Conservation (phyloP, 2,113 vertebrate species). For the Mesocricetus auratus region DNA sequence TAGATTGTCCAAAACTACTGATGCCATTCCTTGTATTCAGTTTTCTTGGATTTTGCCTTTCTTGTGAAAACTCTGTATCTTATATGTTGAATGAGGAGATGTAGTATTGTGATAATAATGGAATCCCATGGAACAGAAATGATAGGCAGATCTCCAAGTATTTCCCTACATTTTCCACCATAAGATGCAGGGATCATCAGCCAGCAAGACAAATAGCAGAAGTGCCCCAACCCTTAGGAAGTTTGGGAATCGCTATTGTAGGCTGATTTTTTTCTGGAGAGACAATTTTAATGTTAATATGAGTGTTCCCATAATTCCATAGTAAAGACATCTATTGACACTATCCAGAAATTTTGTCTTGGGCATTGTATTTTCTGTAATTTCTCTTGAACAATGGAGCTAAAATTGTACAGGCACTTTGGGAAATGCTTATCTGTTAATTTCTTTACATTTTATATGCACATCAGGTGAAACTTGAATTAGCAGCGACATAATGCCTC, state of each 20-base stretch:
- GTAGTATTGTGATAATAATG: background rate
- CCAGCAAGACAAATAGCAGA: background rate
- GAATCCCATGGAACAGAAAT: background rate
- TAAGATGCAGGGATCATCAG: background rate
- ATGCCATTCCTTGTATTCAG: background rate
- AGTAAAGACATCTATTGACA: background rate
- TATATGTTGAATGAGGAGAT: background rate
- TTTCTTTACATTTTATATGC: constrained; percentile 12
- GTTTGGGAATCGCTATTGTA: background rate
- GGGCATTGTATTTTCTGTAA: constrained; percentile 10
- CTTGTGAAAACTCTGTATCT: background rate
- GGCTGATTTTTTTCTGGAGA: background rate
- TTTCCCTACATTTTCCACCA: background rate
- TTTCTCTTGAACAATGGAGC: background rate
- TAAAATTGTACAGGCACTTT: constrained; percentile 22
- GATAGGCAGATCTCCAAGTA: background rate
- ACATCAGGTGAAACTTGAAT: background rate
- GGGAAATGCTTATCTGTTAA: background rate
- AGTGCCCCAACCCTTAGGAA: background rate
- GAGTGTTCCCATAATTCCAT: background rate
- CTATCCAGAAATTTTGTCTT: background rate
- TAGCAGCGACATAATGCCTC: background rate
- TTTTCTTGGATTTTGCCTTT: background rate
- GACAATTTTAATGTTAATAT: background rate
- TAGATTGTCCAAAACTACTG: background rate